phyloP scores from a whole-genome alignment of 2,888 invertebrate genomes.

The Agelastica alni region DNA sequence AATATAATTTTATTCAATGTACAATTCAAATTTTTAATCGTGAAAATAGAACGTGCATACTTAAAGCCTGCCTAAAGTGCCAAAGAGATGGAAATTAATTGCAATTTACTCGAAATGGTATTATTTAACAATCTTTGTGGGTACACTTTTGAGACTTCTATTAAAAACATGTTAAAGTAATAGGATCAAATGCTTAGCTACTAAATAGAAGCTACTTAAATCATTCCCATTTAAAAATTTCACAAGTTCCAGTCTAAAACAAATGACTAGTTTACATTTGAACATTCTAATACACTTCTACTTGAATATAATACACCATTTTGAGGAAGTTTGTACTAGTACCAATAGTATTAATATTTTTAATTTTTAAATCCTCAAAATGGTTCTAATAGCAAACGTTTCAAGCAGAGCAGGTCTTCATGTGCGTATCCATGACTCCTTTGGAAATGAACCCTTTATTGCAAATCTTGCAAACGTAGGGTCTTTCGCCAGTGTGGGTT shows the following conservation, averaged over 20 bases:
- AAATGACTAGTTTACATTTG: constrained; percentile 12
- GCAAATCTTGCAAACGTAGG: constrained; percentile 62
- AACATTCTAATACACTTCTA: constrained; percentile 7
- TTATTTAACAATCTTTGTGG: too few species aligned
- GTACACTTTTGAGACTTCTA: too few species aligned
- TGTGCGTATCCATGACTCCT: constrained; percentile 49
- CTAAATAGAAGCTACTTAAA: background rate
- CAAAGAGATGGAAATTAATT: too few species aligned
- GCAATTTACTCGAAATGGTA: too few species aligned
- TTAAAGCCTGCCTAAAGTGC: too few species aligned
- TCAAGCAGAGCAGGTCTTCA: constrained; percentile 43
- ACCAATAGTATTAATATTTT: background rate
- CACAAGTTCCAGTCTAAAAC: constrained; percentile 13
- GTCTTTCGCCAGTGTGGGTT: constrained; percentile 64
- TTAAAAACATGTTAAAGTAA: too few species aligned
- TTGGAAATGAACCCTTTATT: constrained; percentile 60
- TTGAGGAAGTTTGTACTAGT: background rate
- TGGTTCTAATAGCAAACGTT: background rate
- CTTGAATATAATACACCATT: too few species aligned
- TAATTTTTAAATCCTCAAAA: background rate
- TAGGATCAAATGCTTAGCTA: too few species aligned
- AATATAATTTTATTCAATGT: too few species aligned
- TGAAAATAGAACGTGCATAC: too few species aligned
- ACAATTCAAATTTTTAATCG: too few species aligned
- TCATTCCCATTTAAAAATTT: constrained; percentile 1